Percentiles rank a stretch among this genome's conserved stretches.
Conservation (phyloP, 2,113 vertebrate species). For the Loxodonta africana region DNA sequence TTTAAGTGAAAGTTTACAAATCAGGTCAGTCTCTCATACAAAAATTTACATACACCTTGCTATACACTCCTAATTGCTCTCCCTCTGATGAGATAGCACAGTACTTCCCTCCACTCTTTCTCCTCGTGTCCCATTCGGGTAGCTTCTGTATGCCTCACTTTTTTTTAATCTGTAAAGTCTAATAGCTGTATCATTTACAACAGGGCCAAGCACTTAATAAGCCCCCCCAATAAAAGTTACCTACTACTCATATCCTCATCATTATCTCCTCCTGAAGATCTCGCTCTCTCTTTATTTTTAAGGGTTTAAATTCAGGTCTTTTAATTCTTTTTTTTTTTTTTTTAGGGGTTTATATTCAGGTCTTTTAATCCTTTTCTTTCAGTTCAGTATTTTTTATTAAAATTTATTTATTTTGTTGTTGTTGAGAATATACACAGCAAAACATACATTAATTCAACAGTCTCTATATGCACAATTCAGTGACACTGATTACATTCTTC, state of each 20-base stretch:
- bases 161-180: constrained; percentile 20
- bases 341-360: no score
- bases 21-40: no score
- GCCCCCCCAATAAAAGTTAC: neutral
- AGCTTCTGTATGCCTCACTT: neutral
- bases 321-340: neutral
- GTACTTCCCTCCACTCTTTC: no score
- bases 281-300: neutral
- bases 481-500: neutral
- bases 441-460: neutral
- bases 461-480: no score
- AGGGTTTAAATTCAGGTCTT: neutral
- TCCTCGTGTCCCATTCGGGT: no score
- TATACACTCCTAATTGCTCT: no score
- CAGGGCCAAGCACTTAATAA: neutral
- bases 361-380: neutral
- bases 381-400: neutral
- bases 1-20: no score
- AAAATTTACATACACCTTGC: no score
- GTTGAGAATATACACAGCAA: neutral
- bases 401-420: neutral
- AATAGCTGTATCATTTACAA: neutral
- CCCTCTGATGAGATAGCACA: no score
- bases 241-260: constrained; percentile 2
- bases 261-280: neutral